phyloP scores from a whole-genome alignment of 2,113 vertebrate genomes.

The Otolemur garnettii region DNA sequence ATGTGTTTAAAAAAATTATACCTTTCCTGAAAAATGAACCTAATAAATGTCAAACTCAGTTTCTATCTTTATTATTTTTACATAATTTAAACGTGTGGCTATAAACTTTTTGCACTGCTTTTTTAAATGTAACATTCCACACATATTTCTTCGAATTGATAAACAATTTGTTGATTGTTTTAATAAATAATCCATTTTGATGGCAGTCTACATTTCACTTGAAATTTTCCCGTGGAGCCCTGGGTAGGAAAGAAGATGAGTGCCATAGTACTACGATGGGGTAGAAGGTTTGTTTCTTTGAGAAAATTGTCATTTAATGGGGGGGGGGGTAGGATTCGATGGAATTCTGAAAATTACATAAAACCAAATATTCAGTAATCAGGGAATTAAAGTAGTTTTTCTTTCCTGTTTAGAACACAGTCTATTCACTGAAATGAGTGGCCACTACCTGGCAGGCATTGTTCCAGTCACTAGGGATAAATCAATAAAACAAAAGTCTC shows the following conservation, averaged over 20 bases:
- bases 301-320: background rate
- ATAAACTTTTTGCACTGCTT: background rate
- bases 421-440: background rate
- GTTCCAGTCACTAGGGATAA: background rate
- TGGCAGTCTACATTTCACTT: background rate
- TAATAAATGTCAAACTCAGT: background rate
- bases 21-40: slow-evolving; percentile 58
- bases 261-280: rapidly evolving
- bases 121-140: background rate
- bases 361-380: background rate
- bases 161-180: background rate
- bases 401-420: background rate
- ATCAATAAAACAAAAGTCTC: background rate
- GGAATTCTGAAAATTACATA: slow-evolving; percentile 20
- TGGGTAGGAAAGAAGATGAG: background rate
- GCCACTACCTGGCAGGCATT: background rate
- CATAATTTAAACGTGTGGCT: background rate
- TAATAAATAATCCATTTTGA: background rate
- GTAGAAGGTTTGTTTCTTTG: background rate
- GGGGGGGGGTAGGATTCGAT: background rate
- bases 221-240: background rate
- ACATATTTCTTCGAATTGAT: background rate
- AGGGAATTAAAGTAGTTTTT: background rate
- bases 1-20: background rate
- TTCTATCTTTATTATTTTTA: slow-evolving; percentile 56